Evolutionary conservation across 2,888 invertebrate species (phyloP), one percentile per base, ranked within the genome.

Genomic region (Mythimna pallens): DNA sequence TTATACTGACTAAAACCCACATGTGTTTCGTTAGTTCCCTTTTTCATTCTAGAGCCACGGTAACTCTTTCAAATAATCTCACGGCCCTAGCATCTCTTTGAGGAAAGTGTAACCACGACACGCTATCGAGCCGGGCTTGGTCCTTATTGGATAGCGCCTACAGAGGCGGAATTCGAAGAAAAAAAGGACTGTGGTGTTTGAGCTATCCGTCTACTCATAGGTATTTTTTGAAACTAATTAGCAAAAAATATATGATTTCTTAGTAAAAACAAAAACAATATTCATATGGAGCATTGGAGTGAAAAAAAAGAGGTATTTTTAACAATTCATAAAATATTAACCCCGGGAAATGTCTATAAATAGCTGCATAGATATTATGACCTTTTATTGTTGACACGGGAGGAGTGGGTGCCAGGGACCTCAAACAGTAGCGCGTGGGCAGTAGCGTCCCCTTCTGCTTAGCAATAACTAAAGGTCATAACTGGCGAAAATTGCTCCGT

Each of bases 391-490:
- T 50, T n/a, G 54, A 50, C 36, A 17, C 20, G 36, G 17, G 20
- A 3, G 20, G 17, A 55, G 80, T 73, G 57, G 81, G 77, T 17
- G 61, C 52, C 34, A 25, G 14, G 17, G 8, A n/a, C 63, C 59
- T n/a, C 62, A 36, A 36, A 20, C 25, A 62, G 12, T 52, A 80
- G 50, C 6, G 65, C 65, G 78, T 78, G 65, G 78, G 78, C 20
- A 40, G 70, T 17, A 63, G 22, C 65, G 50, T 25, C 65, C 68
- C 78, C 50, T 30, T 47, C 25, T 8, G 30, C 25, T 17, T 58
- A 52, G 76, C 68, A 76, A 65, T 25, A n/a, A 25, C n/a, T 59
- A 75, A 81, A 81, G 47, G 73, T 65, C 22, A 72, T 43, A 65
- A 66, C 40, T 55, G 61, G 50, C 52, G 30, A 54, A 20, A 36